These are phyloP conservation scores for Brienomyrus longianalis DNA, from an alignment of 2,113 vertebrate genomes.

Conservation along the genomic window DNA sequence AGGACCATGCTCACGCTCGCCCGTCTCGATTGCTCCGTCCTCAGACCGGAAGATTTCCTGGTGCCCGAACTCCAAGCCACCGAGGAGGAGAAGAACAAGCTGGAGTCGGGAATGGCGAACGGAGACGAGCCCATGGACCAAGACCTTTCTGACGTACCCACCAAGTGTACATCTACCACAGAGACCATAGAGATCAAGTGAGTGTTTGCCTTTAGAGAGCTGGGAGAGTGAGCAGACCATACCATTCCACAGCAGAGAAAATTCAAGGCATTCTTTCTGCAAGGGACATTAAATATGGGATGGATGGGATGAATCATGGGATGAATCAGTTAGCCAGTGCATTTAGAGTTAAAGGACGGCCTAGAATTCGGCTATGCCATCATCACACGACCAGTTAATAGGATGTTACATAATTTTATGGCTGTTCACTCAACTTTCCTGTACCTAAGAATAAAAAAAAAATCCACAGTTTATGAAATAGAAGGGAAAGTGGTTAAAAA, in stretches of 20 bases:
- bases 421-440: too few relatives aligned
- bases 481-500: too few relatives aligned
- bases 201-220: conserved; percentile 40
- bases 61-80: conserved; percentile 94
- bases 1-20: neutral
- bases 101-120: conserved; percentile 86
- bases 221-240: neutral
- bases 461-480: too few relatives aligned
- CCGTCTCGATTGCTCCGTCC: neutral
- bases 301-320: too few relatives aligned
- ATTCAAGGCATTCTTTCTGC: too few relatives aligned
- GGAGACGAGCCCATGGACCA: conserved; percentile 99
- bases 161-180: conserved; percentile 83
- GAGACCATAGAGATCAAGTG: conserved; percentile 95
- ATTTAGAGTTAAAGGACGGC: too few relatives aligned
- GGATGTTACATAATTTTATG: too few relatives aligned
- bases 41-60: conserved; percentile 90
- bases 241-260: neutral
- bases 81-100: conserved; percentile 94
- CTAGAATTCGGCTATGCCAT: too few relatives aligned
- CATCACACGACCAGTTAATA: too few relatives aligned
- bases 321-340: too few relatives aligned
- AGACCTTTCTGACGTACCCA: conserved; percentile 91
- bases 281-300: too few relatives aligned
- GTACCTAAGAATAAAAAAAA: too few relatives aligned